phyloP scores from a whole-genome alignment of 2,797 vertebrate genomes.

The Takifugu ocellatus region DNA sequence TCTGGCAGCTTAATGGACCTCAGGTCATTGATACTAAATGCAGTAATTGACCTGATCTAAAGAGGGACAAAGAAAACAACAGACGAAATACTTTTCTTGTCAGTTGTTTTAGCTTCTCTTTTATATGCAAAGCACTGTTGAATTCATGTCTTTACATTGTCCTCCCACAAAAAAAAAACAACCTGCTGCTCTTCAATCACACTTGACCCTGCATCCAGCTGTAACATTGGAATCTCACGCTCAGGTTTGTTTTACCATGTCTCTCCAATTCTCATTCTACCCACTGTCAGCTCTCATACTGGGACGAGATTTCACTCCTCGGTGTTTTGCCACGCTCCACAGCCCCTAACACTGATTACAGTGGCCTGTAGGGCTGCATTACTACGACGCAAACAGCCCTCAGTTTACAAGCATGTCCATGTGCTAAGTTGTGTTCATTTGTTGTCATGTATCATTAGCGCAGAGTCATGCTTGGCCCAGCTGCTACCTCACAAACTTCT shows the following conservation, averaged over 20 bases:
- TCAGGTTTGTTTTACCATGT: conserved; percentile 16
- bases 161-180: neutral
- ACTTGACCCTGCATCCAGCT: conserved; percentile 23
- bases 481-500: neutral
- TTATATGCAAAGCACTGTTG: neutral
- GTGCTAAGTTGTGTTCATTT: conserved; percentile 6
- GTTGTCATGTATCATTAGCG: neutral
- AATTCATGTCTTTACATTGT: neutral
- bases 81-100: conserved; percentile 46
- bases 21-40: conserved; percentile 45
- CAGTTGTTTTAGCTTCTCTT: conserved; percentile 20
- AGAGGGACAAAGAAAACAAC: conserved; percentile 32
- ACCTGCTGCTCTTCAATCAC: conserved; percentile 29
- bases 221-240: conserved; percentile 33
- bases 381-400: conserved; percentile 36
- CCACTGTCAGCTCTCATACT: conserved; percentile 26
- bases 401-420: neutral
- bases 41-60: conserved; percentile 45
- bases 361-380: conserved; percentile 45
- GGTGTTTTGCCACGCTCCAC: conserved; percentile 35
- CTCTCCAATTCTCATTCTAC: conserved; percentile 6
- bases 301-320: conserved; percentile 42
- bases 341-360: conserved; percentile 41
- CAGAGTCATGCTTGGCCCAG: neutral
- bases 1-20: conserved; percentile 36